Evolutionary conservation across 2,888 invertebrate genomes (phyloP).

Genomic region (Leptura quadrifasciata): DNA sequence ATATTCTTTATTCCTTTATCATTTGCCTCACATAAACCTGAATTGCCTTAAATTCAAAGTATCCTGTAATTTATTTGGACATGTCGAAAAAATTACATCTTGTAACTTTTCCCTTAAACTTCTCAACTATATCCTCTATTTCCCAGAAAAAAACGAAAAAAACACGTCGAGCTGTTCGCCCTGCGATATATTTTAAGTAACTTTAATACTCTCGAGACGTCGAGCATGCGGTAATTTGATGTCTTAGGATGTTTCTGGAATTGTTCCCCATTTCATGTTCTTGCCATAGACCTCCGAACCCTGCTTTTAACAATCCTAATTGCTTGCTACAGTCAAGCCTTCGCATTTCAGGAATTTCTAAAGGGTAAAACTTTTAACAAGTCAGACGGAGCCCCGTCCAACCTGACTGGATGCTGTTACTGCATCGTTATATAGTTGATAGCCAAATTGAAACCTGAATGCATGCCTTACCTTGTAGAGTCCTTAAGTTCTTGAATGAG

Average conservation of each 20-base stretch:
- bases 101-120: constrained; percentile 18
- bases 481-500: background rate
- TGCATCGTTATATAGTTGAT: constrained; percentile 3
- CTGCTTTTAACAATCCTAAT: constrained; percentile 19
- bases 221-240: constrained; percentile 35
- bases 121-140: constrained; percentile 20
- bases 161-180: constrained; percentile 16
- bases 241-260: constrained; percentile 34
- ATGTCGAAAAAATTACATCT: constrained; percentile 29
- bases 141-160: background rate
- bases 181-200: constrained; percentile 31
- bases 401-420: constrained; percentile 5
- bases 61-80: constrained; percentile 30
- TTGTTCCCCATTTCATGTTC: constrained; percentile 9
- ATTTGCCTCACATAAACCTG: too few relatives aligned
- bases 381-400: constrained; percentile 1
- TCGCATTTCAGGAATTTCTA: constrained; percentile 15
- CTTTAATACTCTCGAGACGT: constrained; percentile 31
- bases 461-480: background rate
- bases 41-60: background rate
- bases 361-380: constrained; percentile 31
- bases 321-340: constrained; percentile 12
- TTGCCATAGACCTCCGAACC: constrained; percentile 5
- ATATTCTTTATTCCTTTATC: too few relatives aligned
- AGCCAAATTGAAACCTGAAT: background rate